Evolutionary conservation across 2,113 vertebrate species (phyloP).

Genomic region (Herpailurus yagouaroundi): DNA sequence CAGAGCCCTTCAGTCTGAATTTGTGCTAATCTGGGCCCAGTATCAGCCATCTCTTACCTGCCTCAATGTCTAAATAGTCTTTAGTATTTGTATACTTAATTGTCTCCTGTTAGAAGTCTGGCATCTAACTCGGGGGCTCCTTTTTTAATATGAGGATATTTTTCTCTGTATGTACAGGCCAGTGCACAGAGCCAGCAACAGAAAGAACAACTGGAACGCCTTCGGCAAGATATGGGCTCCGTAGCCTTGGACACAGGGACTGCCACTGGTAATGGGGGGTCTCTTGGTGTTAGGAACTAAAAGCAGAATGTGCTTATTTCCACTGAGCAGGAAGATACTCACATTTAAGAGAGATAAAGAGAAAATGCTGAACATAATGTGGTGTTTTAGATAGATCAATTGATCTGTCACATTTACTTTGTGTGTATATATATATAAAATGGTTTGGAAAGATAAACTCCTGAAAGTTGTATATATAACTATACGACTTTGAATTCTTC

Average conservation of each 20-base stretch:
- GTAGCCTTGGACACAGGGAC: conserved; percentile 85
- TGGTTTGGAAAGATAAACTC: background rate
- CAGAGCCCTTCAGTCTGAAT: background rate
- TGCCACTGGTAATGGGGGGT: conserved; percentile 83
- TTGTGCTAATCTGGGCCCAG: background rate
- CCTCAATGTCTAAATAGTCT: background rate
- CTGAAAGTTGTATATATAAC: background rate
- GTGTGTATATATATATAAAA: background rate
- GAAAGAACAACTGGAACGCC: conserved; percentile 91
- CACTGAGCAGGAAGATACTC: background rate
- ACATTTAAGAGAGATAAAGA: background rate
- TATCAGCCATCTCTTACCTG: background rate
- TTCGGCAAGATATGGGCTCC: conserved; percentile 92
- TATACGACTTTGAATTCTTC: background rate
- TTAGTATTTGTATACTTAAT: background rate
- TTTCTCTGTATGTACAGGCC: conserved; percentile 81
- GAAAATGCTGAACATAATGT: background rate
- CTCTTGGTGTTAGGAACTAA: background rate
- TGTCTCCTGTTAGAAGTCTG: background rate
- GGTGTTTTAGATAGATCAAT: background rate
- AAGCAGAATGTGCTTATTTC: background rate
- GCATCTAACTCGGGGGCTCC: background rate
- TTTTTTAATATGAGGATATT: background rate
- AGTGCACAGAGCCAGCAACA: conserved; percentile 89
- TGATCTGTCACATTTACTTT: background rate